Evolutionary conservation across 2,888 invertebrate species (phyloP).

Genomic region (Rotaria macrura): DNA sequence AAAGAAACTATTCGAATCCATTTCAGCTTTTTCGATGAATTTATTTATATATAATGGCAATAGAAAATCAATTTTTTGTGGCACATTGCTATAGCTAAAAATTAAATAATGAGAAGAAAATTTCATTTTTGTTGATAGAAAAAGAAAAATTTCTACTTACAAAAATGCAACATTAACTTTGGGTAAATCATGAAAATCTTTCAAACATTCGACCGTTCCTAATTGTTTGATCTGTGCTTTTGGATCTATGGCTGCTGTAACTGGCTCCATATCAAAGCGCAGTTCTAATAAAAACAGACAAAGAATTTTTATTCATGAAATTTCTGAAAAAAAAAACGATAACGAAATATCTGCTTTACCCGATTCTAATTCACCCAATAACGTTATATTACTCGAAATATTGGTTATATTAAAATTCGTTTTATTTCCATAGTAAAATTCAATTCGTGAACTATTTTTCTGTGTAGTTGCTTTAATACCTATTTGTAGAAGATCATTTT

Average conservation of each 20-base stretch:
- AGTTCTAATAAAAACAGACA: conserved; percentile 47
- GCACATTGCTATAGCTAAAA: conserved; percentile 76
- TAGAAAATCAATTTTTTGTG: conserved; percentile 75
- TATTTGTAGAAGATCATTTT: conserved; percentile 80
- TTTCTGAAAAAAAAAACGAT: too few relatives aligned
- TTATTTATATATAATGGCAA: conserved; percentile 89
- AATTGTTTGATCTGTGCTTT: conserved; percentile 97
- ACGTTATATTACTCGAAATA: conserved; percentile 64
- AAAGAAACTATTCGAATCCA: conserved; percentile 96
- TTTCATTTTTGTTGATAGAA: conserved; percentile 44
- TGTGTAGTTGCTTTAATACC: conserved; percentile 93
- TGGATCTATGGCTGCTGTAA: conserved; percentile 81
- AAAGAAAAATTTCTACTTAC: background rate
- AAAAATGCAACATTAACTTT: conserved; percentile 50
- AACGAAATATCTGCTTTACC: background rate
- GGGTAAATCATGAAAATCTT: conserved; percentile 67
- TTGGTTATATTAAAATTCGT: conserved; percentile 56
- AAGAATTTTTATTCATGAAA: too few relatives aligned
- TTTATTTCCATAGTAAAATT: conserved; percentile 95
- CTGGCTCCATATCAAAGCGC: conserved; percentile 77
- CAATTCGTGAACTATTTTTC: conserved; percentile 84
- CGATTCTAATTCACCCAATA: conserved; percentile 60
- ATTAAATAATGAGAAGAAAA: conserved; percentile 40
- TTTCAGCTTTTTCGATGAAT: conserved; percentile 95
- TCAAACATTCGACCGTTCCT: conserved; percentile 89